A percentile compares a stretch with the other conserved stretches of the same genome.
Evolutionary conservation across 1,140 invertebrate genomes (phyloP).

Genomic region (Lasioglossum albipes): DNA sequence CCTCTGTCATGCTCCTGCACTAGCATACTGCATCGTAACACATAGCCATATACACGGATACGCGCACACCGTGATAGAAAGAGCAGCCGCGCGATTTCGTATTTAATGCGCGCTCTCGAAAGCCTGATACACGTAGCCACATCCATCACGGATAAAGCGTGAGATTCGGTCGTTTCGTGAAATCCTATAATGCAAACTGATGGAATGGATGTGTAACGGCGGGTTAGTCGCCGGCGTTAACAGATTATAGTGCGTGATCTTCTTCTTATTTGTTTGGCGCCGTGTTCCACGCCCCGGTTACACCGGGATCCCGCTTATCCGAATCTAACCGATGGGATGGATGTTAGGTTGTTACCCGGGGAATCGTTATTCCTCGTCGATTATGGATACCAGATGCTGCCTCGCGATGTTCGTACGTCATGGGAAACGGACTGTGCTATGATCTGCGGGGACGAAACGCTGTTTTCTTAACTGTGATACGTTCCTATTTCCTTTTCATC

Average conservation of each 20-base stretch:
- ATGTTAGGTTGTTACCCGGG: too few species aligned
- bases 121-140: constrained; percentile 26
- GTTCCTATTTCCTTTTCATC: too few species aligned
- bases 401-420: too few species aligned
- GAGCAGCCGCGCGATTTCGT: constrained; percentile 33
- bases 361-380: too few species aligned
- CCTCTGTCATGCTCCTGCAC: background rate
- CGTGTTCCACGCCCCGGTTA: background rate
- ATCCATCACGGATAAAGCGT: constrained; percentile 43
- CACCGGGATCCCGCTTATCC: too few species aligned
- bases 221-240: constrained; percentile 27
- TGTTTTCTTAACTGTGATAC: too few species aligned
- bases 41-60: background rate
- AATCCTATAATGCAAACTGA: constrained; percentile 23
- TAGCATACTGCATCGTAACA: background rate
- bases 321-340: too few species aligned
- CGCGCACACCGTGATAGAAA: background rate
- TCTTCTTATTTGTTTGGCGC: constrained; percentile 6
- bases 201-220: constrained; percentile 31
- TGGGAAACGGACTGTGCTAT: too few species aligned
- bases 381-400: too few species aligned
- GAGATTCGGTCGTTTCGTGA: constrained; percentile 38
- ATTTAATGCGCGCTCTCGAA: constrained; percentile 50
- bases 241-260: constrained; percentile 26
- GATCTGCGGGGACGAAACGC: too few species aligned